Conservation (phyloP, 2,888 invertebrate species). For the Macaria notata region DNA sequence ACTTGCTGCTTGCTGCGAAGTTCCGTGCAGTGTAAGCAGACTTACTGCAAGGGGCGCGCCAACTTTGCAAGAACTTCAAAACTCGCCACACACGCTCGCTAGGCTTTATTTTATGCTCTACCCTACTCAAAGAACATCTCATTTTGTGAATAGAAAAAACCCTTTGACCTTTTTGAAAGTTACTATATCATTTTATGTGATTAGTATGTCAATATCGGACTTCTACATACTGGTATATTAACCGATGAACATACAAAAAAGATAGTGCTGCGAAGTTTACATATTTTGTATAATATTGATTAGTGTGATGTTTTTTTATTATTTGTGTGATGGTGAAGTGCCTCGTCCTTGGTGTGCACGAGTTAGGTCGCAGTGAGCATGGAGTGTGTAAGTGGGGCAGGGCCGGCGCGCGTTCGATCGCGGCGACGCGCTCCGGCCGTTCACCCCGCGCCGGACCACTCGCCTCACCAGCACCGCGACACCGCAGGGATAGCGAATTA, state of each 20-base stretch:
- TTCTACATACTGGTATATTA: too few relatives aligned
- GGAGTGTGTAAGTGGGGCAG: conserved; percentile 27
- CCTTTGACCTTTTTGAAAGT: too few relatives aligned
- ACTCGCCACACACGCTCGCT: conserved; percentile 24
- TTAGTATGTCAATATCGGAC: too few relatives aligned
- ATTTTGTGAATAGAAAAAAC: background rate
- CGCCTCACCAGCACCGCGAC: conserved; percentile 13
- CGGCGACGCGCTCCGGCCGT: conserved; percentile 74
- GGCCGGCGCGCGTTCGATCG: conserved; percentile 61
- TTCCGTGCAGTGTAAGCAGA: conserved; percentile 27
- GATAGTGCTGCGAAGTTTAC: too few relatives aligned
- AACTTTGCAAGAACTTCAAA: conserved; percentile 25
- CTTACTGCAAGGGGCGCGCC: conserved; percentile 22
- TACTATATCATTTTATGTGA: too few relatives aligned
- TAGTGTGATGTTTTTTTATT: too few relatives aligned
- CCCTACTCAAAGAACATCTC: background rate
- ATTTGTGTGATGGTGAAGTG: too few relatives aligned
- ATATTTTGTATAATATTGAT: too few relatives aligned
- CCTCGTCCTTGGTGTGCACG: too few relatives aligned
- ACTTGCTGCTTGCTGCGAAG: conserved; percentile 37
- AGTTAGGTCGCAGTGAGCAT: conserved; percentile 30
- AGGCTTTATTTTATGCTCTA: conserved; percentile 14
- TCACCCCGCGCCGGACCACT: conserved; percentile 58
- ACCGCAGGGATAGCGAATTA: conserved; percentile 3
- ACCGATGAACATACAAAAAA: too few relatives aligned